Evolutionary conservation across 2,888 invertebrate species (phyloP), one percentile per base, ranked within the genome.

Genomic region (Coelogynopora nodosa): DNA sequence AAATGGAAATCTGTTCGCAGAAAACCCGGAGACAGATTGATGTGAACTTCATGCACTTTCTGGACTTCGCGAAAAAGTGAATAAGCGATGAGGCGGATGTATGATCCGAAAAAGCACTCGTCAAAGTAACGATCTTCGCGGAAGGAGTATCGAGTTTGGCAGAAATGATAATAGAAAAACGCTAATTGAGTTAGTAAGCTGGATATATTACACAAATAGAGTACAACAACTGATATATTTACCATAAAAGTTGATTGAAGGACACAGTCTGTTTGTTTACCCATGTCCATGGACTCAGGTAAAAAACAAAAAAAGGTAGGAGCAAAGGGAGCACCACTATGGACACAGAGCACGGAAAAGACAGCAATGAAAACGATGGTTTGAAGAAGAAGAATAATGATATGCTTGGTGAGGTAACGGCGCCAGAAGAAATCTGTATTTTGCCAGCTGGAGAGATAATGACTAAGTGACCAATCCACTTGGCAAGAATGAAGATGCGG

Each of bases 351-450:
- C 0, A 86, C 67, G 2, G 31, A 2, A 18, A 87, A 27, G 5
- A 86, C 84, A 30, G 67, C 28, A 5, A 31, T 29, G 29, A 87
- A 31, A 26, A 26, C 27, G 30, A 87, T 27, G 26, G 28, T 10
- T 18, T 86, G 86, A 27, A 86, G 29, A 2, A 86, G 2, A 2
- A 31, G 49, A n/a, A 86, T 67, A 0, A 87, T 80, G 28, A 31
- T 27, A 67, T 87, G 87, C 29, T 87, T 87, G 27, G 87, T 80
- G 28, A 87, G 18, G 31, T 87, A 87, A n/a, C 85, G 67, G 5
- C 86, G 86, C 87, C 87, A 87, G 80, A 86, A 80, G 30, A 86
- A 87, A 28, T 86, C 86, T 13, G 86, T 67, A 13, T 49, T 87
- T 26, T 86, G 86, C 86, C 86, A 86, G 67, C 29, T 30, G 23